Percentiles rank a stretch among this genome's conserved stretches.
phyloP scores from a whole-genome alignment of 23 tunicate genomes.

The Trididemnum nubilum region DNA sequence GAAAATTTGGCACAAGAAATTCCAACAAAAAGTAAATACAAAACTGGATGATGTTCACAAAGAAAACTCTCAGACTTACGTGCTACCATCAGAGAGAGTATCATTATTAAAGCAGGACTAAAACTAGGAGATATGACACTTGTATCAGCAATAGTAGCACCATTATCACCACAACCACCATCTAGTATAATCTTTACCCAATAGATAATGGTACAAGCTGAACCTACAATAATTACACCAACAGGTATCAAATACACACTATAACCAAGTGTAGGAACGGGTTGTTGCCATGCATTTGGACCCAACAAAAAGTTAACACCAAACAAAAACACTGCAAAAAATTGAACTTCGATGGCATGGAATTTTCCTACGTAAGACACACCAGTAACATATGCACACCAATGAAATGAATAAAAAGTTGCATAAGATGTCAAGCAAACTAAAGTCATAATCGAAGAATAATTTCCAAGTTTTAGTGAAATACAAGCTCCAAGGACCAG shows the following conservation, averaged over 20 bases:
- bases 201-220: neutral
- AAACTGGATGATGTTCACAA: slow-evolving; percentile 42
- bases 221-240: neutral
- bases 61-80: slow-evolving; percentile 28
- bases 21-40: slow-evolving; percentile 58
- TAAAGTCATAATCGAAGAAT: slow-evolving; percentile 28
- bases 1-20: slow-evolving; percentile 65
- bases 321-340: slow-evolving; percentile 42
- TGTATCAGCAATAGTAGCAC: slow-evolving; percentile 61
- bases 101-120: slow-evolving; percentile 39
- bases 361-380: slow-evolving; percentile 44
- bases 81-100: slow-evolving; percentile 36
- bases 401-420: slow-evolving; percentile 51
- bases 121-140: slow-evolving; percentile 64
- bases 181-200: slow-evolving; percentile 22
- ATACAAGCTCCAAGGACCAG: slow-evolving; percentile 37
- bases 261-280: neutral
- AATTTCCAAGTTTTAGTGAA: slow-evolving; percentile 32
- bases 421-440: slow-evolving; percentile 32
- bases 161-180: slow-evolving; percentile 69
- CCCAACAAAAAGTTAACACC: slow-evolving; percentile 41
- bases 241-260: slow-evolving; percentile 28
- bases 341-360: slow-evolving; percentile 71
- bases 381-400: slow-evolving; percentile 68
- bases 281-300: slow-evolving; percentile 34